Base-by-base conservation (phyloP, 2,888 invertebrate genomes). In the Cosmia trapezina region DNA sequence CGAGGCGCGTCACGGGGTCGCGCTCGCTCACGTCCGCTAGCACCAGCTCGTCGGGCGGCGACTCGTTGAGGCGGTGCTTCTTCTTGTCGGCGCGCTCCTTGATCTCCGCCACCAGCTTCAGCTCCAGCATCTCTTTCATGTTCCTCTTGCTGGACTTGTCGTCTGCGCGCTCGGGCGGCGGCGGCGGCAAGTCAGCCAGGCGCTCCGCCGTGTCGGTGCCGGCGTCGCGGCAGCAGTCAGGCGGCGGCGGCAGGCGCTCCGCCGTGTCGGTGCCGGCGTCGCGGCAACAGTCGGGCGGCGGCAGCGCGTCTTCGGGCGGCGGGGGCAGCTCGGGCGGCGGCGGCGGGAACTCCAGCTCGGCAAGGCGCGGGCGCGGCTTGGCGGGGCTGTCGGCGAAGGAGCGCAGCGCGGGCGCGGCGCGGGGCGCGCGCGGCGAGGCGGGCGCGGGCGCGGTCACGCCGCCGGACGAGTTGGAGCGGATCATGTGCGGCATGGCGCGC, bases 341-440 rank as follows among this genome's bases (percentile, higher is more conserved):
- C 28, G 98, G 98, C 1, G 98, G 98, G 93, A 98, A 98, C 91
- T 98, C 98, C 47, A 98, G 96, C 90, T 98, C 98, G 6, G 98
- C 98, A 76, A 98, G 94, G 0, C 97, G 97, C 0, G 98, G 98
- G 78, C 98, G 97, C 2, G 97, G 96, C 60, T 97, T 97, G 72
- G 97, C 98, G 9, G 98, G 98, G 90, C 97, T 98, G 73, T 97
- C 97, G 92, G 97, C 84, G 84, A 97, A 94, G 75, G 97, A 97
- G 81, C 97, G 95, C n/a, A 97, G 96, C 60, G 91, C 86, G 22
- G 91, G 90, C 1, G 91, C 84, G 51, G 88, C 86, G 87, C 92
- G 87, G 74, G 94, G 87, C 78, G 92, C 96, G 87, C 97, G 86
- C 64, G 93, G 83, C 2, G 95, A 93, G 7, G 93, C 96, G 83